A percentile compares a stretch with the other conserved stretches of the same genome.
Conservation (phyloP, 1,140 invertebrate species). For the Pseudobourletiella spinata region DNA sequence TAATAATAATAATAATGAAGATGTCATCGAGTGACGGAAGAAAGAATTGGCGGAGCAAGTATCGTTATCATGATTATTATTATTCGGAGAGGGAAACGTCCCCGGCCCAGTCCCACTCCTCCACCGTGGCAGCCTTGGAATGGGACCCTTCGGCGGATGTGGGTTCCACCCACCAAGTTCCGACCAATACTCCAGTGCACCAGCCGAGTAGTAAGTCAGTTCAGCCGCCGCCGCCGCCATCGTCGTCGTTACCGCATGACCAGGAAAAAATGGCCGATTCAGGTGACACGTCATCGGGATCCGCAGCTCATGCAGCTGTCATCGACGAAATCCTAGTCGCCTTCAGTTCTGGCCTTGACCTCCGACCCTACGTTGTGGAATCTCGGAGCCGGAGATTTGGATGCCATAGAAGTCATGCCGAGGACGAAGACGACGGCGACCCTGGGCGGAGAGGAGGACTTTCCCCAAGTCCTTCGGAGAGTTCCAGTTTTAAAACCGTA, state of each 20-base stretch:
- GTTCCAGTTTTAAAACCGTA: slow-evolving; percentile 1
- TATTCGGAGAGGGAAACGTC: slow-evolving; percentile 1
- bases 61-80: too few species aligned
- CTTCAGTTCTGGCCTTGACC: neutral
- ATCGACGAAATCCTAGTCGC: neutral
- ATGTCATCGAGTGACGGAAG: too few species aligned
- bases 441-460: too few species aligned
- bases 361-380: neutral
- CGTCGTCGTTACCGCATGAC: too few species aligned
- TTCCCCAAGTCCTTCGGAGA: too few species aligned
- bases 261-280: too few species aligned
- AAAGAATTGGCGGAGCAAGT: too few species aligned
- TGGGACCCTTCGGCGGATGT: slow-evolving; percentile 30
- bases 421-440: too few species aligned
- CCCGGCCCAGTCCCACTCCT: neutral
- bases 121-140: slow-evolving; percentile 10
- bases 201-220: neutral
- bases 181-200: neutral
- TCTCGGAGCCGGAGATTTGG: neutral
- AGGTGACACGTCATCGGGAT: neutral
- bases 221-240: neutral
- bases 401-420: too few species aligned
- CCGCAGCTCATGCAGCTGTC: neutral
- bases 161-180: slow-evolving; percentile 2
- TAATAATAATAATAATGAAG: too few species aligned